These are phyloP conservation scores for Omphaloscelis lunosa DNA, from an alignment of 2,888 invertebrate genomes.

Conservation along the genomic window DNA sequence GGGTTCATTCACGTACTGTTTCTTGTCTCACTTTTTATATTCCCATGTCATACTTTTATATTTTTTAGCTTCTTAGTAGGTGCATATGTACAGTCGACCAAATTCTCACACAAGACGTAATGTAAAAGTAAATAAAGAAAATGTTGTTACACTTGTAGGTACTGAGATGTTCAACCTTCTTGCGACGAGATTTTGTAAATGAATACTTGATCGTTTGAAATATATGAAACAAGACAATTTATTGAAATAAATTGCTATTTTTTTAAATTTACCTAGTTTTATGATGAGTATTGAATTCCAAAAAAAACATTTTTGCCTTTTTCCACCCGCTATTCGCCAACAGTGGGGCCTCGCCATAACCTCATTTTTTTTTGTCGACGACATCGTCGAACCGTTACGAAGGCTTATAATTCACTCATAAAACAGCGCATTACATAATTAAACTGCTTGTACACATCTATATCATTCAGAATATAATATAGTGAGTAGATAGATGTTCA, in stretches of 20 bases:
- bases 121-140: not conserved
- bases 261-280: not conserved
- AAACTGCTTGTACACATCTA: constrained; percentile 32
- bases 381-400: constrained; percentile 45
- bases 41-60: not conserved
- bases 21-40: not conserved
- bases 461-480: constrained; percentile 22
- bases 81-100: not conserved
- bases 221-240: not conserved
- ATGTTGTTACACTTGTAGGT: too few relatives aligned
- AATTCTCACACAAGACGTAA: not conserved
- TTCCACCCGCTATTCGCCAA: constrained; percentile 12
- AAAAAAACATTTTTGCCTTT: not conserved
- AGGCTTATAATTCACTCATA: constrained; percentile 60
- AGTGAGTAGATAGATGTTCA: constrained; percentile 18
- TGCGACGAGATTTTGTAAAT: not conserved
- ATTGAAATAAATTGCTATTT: not conserved
- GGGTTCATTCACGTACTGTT: not conserved
- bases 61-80: not conserved
- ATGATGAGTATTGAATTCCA: not conserved
- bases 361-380: constrained; percentile 57
- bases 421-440: constrained; percentile 57
- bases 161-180: not conserved
- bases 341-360: constrained; percentile 24
- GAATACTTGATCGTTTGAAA: not conserved